These are phyloP conservation scores for Tragelaphus buxtoni DNA, from an alignment of 2,113 vertebrate genomes.

Conservation along the genomic window DNA sequence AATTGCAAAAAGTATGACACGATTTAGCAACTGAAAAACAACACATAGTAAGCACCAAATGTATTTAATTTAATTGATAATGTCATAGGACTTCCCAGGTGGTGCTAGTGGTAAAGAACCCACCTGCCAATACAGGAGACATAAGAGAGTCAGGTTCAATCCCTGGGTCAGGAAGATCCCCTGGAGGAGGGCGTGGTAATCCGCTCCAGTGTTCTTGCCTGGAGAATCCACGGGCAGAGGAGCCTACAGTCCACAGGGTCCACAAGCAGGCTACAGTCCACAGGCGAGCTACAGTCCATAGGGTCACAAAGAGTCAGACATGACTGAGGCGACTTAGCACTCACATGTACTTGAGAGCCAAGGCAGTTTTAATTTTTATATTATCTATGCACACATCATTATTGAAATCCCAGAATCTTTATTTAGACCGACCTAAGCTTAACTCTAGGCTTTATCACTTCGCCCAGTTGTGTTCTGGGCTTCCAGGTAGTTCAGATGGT, in stretches of 20 bases:
- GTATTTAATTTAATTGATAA: neutral
- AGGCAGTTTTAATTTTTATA: neutral
- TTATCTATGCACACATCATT: neutral
- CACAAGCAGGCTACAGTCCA: neutral
- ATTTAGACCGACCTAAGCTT: slow-evolving; percentile 6
- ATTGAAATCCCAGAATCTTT: neutral
- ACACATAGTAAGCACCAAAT: neutral
- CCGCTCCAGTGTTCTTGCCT: neutral
- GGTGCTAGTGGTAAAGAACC: neutral
- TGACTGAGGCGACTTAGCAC: neutral
- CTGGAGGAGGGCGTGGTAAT: neutral
- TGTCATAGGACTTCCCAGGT: neutral
- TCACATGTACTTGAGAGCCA: neutral
- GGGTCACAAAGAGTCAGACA: too few relatives aligned
- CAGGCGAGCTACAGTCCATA: neutral
- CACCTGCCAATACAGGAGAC: neutral
- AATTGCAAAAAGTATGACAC: neutral
- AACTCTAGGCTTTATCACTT: neutral
- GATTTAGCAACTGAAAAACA: neutral
- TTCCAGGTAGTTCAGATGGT: neutral
- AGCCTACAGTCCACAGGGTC: neutral
- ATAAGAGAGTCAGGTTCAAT: neutral
- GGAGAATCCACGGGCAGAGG: neutral
- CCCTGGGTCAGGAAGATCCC: neutral
- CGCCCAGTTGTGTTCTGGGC: neutral